Evolutionary conservation across 1,140 invertebrate species (phyloP).

Genomic region (Leptonema lineaticorne): DNA sequence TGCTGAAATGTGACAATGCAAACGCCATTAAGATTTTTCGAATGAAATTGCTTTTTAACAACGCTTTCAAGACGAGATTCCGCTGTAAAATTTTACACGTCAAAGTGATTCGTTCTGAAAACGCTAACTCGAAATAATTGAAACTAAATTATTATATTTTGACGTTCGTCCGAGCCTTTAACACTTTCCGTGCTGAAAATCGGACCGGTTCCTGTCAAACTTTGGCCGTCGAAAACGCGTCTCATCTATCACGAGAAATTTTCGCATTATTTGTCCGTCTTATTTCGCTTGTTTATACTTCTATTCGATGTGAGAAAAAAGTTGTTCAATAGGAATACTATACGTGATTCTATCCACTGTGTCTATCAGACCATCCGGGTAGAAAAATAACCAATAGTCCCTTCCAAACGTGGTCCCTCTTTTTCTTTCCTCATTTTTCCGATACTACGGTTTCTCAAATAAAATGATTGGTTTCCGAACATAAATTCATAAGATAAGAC

Average conservation of each 20-base stretch:
- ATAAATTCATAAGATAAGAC: slow-evolving; percentile 25
- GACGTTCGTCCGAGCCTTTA: too few species aligned
- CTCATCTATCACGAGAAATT: slow-evolving; percentile 20
- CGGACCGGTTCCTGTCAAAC: slow-evolving; percentile 26
- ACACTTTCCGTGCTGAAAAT: too few species aligned
- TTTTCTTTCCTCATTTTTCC: too few species aligned
- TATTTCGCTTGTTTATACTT: background rate
- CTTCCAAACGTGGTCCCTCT: too few species aligned
- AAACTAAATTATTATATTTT: too few species aligned
- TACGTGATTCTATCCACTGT: slow-evolving; percentile 3
- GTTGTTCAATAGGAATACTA: background rate
- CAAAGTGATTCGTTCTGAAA: too few species aligned
- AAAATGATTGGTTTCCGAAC: slow-evolving; percentile 29
- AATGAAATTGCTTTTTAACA: too few species aligned
- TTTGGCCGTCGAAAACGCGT: slow-evolving; percentile 10
- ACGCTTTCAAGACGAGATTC: too few species aligned
- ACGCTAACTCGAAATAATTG: too few species aligned
- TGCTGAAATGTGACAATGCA: too few species aligned
- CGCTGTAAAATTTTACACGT: too few species aligned
- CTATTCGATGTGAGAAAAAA: background rate
- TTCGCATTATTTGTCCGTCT: background rate
- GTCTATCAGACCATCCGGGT: background rate
- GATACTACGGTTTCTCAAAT: slow-evolving; percentile 17
- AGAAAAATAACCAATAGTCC: slow-evolving; percentile 18
- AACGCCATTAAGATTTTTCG: too few species aligned